Evolutionary conservation across 2,797 vertebrate genomes (phyloP).

Genomic region (Stomatorhinus walkeri): DNA sequence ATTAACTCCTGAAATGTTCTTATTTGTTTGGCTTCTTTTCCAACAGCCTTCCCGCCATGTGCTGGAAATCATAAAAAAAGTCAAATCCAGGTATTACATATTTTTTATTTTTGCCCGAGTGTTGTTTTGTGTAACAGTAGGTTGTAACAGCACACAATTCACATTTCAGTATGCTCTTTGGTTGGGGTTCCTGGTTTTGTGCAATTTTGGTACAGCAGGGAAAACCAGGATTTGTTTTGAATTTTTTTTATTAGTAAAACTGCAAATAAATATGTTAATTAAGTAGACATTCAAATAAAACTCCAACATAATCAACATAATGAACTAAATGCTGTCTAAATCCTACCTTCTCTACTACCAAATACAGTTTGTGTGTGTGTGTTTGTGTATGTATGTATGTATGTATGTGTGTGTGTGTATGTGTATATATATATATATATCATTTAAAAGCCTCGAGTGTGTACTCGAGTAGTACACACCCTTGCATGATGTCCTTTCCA

Average conservation of each 20-base stretch:
- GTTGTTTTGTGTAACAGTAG: neutral
- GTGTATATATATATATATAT: no score
- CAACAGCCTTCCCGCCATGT: conserved; percentile 77
- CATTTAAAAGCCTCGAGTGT: neutral
- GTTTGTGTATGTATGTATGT: no score
- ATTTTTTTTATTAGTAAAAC: neutral
- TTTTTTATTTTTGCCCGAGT: neutral
- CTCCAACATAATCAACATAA: neutral
- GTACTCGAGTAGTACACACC: neutral
- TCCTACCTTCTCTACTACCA: neutral
- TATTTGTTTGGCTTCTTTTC: conserved; percentile 27
- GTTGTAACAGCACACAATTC: neutral
- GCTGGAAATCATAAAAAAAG: conserved; percentile 86
- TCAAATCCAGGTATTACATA: conserved; percentile 76
- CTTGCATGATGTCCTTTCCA: neutral
- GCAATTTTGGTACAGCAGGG: neutral
- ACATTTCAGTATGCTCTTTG: neutral
- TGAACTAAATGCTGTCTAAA: neutral
- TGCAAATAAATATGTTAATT: neutral
- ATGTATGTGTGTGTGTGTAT: no score
- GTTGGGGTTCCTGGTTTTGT: neutral
- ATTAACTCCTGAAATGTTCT: neutral
- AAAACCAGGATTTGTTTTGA: neutral
- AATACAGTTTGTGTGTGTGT: neutral
- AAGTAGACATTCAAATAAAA: neutral